phyloP scores from a whole-genome alignment of 2,888 invertebrate genomes.

The Ernsta delagoae region DNA sequence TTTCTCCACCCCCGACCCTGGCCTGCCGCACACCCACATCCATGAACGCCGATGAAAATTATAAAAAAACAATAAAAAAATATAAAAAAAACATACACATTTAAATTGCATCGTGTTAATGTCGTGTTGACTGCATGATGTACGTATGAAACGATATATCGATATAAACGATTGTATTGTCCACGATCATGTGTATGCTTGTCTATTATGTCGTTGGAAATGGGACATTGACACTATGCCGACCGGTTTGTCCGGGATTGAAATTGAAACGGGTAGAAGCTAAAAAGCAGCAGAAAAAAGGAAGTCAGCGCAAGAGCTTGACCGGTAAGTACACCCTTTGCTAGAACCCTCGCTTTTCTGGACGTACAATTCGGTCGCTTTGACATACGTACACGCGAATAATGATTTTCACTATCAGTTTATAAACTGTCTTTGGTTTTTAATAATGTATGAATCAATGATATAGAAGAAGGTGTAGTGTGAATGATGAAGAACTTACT shows the following conservation, averaged over 20 bases:
- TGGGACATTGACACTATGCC: slow-evolving; percentile 45
- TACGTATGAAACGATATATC: slow-evolving; percentile 56
- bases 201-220: slow-evolving; percentile 51
- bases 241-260: slow-evolving; percentile 51
- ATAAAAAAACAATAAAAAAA: slow-evolving; percentile 51
- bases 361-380: slow-evolving; percentile 4
- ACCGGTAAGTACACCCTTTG: slow-evolving; percentile 90
- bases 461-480: too few species aligned
- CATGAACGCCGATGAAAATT: slow-evolving; percentile 68
- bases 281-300: slow-evolving; percentile 97
- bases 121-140: slow-evolving; percentile 83
- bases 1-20: slow-evolving; percentile 78
- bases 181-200: slow-evolving; percentile 76
- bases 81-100: slow-evolving; percentile 65
- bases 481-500: too few species aligned
- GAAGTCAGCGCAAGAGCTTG: slow-evolving; percentile 88
- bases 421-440: background rate
- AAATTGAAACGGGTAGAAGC: slow-evolving; percentile 88
- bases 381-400: slow-evolving; percentile 4
- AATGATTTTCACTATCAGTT: background rate
- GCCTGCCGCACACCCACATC: slow-evolving; percentile 80
- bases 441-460: too few species aligned
- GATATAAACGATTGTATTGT: slow-evolving; percentile 54
- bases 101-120: slow-evolving; percentile 78
- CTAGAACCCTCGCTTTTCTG: slow-evolving; percentile 64